phyloP scores from a whole-genome alignment of 2,888 invertebrate genomes.

The Apantesis nais region DNA sequence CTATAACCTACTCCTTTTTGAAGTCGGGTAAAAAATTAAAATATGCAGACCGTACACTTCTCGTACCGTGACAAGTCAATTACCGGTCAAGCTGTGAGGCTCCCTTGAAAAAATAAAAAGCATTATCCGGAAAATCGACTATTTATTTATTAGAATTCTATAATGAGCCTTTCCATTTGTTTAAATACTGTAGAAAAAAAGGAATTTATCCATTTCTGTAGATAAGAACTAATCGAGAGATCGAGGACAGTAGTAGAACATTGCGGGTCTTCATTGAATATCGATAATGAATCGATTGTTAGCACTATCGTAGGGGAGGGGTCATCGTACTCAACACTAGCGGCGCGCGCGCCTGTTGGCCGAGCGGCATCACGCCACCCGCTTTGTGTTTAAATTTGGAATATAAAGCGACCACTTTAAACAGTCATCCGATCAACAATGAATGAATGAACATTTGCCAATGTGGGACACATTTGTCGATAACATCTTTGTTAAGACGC shows the following conservation, averaged over 20 bases:
- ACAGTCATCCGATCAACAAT: slow-evolving; percentile 44
- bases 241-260: slow-evolving; percentile 25
- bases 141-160: background rate
- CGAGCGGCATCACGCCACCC: slow-evolving; percentile 74
- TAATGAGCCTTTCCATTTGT: background rate
- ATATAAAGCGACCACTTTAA: slow-evolving; percentile 60
- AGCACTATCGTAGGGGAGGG: slow-evolving; percentile 54
- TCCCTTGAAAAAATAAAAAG: background rate
- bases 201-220: slow-evolving; percentile 14
- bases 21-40: too few relatives aligned
- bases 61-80: background rate
- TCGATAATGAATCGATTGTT: slow-evolving; percentile 50
- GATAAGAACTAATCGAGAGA: slow-evolving; percentile 16
- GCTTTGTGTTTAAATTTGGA: slow-evolving; percentile 77
- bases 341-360: slow-evolving; percentile 66
- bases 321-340: slow-evolving; percentile 72
- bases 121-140: background rate
- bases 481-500: slow-evolving; percentile 23
- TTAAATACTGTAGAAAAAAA: background rate
- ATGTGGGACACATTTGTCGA: slow-evolving; percentile 34
- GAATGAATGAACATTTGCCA: slow-evolving; percentile 55
- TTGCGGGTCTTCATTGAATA: slow-evolving; percentile 30
- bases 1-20: too few relatives aligned
- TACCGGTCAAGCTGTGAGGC: background rate
- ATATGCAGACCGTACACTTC: background rate